Evolutionary conservation across 2,113 vertebrate genomes (phyloP).

Genomic region (Phalacrocorax pelagicus): DNA sequence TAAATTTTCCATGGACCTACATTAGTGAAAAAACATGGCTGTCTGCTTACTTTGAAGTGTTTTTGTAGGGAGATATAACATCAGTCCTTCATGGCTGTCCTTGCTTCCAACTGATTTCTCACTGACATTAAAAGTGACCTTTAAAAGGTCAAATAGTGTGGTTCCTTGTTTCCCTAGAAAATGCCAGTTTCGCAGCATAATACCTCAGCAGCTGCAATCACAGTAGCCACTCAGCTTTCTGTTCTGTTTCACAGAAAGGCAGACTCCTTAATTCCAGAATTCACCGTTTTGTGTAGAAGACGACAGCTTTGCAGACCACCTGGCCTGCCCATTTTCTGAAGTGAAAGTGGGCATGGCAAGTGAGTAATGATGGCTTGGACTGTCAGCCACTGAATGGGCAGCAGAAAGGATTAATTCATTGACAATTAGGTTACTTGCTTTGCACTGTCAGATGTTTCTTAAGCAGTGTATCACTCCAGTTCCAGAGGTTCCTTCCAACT

Average conservation of each 20-base stretch:
- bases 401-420: background rate
- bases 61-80: background rate
- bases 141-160: constrained; percentile 12
- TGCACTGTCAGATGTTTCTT: background rate
- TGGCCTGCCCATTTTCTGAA: background rate
- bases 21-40: background rate
- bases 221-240: background rate
- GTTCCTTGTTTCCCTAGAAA: constrained; percentile 19
- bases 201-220: background rate
- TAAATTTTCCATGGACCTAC: background rate
- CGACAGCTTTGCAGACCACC: background rate
- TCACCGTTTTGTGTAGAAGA: background rate
- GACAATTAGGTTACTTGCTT: background rate
- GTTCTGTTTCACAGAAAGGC: background rate
- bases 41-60: background rate
- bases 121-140: background rate
- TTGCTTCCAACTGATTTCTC: background rate
- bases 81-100: background rate
- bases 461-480: background rate
- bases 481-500: background rate
- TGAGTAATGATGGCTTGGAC: background rate
- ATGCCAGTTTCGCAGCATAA: background rate
- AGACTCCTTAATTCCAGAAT: background rate
- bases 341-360: background rate
- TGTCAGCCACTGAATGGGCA: background rate